Evolutionary conservation across 92 coral and sea anemone species (phyloP), one percentile per base, ranked within the genome.

Genomic region (Plumapathes pennacea): DNA sequence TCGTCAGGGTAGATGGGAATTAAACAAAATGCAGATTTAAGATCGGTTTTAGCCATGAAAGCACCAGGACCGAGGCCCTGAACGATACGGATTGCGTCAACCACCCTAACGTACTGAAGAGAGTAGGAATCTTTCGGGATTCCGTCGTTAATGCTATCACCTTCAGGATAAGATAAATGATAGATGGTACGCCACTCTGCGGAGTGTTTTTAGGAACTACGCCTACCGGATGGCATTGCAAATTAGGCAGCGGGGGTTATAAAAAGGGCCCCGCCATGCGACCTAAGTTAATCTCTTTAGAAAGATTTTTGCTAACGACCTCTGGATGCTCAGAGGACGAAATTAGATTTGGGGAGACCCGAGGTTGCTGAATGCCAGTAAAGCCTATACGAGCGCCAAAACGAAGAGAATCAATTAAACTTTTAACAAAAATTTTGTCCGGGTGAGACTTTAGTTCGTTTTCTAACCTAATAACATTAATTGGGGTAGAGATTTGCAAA

Each of bases 101-200:
- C 89, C 30, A 76, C 70, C 15, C 79, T 68, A 11, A 69, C 52
- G 34, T 76, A 82, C 43, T 83, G 59, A 26, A 78, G 78, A 51
- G 81, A 71, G 50, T 50, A 78, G 60, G 71, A 81, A 1, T 83
- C 85, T 38, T 77, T 63, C 37, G 76, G 32, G 24, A 77, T 83
- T 12, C 76, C 40, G 48, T 20, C 20, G 41, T 71, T 77, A 20
- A 84, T 77, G 58, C 90, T 70, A 26, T 60, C 66, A 10, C 25
- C 46, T 0, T 76, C 54, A 22, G 80, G 80, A 54, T 15, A 62
- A 10, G 73, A 72, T 10, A 70, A 30, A 31, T 70, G 69, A 20
- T 43, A 72, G 18, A 62, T 62, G 17, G 56, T 55, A 14, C 74
- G 64, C 19, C 39, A 67, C 54, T 67, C 37, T 2, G 57, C 19